These are phyloP conservation scores for Megalurothrips usitatus DNA, from an alignment of 2,888 invertebrate genomes.

Conservation along the genomic window DNA sequence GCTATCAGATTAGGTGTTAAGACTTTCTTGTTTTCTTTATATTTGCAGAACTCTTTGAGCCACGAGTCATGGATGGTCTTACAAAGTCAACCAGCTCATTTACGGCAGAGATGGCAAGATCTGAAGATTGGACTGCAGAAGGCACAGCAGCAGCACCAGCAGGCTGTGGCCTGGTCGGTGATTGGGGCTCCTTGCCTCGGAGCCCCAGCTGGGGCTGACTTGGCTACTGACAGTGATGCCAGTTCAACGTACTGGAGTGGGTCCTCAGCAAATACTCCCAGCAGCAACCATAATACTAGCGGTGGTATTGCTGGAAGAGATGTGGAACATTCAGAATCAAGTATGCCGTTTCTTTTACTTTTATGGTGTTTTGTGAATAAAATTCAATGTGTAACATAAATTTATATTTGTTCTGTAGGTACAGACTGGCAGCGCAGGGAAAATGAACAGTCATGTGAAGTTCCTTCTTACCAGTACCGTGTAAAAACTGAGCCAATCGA, in stretches of 20 bases:
- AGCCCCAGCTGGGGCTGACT: conserved; percentile 4
- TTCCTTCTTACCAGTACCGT: neutral
- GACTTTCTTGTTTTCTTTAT: neutral
- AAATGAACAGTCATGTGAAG: neutral
- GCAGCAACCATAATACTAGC: neutral
- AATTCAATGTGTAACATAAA: neutral
- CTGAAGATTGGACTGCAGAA: neutral
- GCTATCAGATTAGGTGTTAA: neutral
- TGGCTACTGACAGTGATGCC: conserved; percentile 10
- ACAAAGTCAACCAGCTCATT: neutral
- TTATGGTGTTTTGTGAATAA: neutral
- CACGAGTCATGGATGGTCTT: conserved; percentile 4
- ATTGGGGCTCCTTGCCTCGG: neutral
- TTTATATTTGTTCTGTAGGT: neutral
- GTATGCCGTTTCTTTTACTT: neutral
- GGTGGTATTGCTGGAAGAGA: neutral
- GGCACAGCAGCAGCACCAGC: conserved; percentile 2
- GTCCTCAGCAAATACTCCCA: neutral
- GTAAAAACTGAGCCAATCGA: neutral
- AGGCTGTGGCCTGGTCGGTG: neutral
- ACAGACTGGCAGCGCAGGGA: conserved; percentile 3
- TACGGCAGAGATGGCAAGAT: conserved; percentile 6
- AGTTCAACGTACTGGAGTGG: neutral
- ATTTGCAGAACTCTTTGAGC: neutral
- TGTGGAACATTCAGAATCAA: neutral